Evolutionary conservation across 1,140 invertebrate species (phyloP).

Genomic region (Drosophila ogumai): DNA sequence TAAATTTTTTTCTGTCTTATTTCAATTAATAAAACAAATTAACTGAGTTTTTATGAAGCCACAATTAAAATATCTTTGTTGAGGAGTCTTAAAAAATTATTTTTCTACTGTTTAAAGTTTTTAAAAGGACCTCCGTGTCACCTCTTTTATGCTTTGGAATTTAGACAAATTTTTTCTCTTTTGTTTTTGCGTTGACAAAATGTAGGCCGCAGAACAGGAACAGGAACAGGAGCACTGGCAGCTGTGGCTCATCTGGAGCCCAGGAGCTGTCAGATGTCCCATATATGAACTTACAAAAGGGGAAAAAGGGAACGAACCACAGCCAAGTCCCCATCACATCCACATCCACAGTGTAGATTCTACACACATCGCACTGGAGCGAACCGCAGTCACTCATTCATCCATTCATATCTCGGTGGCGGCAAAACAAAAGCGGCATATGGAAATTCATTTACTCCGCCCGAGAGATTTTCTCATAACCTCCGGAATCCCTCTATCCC

Average conservation of each 20-base stretch:
- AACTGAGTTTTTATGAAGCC: too few species aligned
- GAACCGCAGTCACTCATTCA: conserved; percentile 44
- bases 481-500: not conserved
- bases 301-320: conserved; percentile 4
- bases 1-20: too few species aligned
- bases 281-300: conserved; percentile 23
- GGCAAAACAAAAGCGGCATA: conserved; percentile 66
- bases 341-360: not conserved
- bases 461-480: conserved; percentile 15
- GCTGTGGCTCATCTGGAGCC: not conserved
- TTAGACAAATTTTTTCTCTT: not conserved
- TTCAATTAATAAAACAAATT: too few species aligned
- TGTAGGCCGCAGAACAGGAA: conserved; percentile 25
- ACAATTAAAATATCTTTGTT: too few species aligned
- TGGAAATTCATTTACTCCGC: conserved; percentile 71
- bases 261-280: conserved; percentile 17
- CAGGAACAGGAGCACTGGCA: conserved; percentile 12
- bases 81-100: too few species aligned
- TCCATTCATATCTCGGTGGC: conserved; percentile 59
- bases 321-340: conserved; percentile 1
- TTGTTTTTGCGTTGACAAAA: not conserved
- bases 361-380: not conserved
- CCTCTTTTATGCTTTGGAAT: not conserved
- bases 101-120: not conserved
- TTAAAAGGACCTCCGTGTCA: not conserved